phyloP scores from a whole-genome alignment of 2,888 invertebrate species.

The Synanthedon formicaeformis region DNA sequence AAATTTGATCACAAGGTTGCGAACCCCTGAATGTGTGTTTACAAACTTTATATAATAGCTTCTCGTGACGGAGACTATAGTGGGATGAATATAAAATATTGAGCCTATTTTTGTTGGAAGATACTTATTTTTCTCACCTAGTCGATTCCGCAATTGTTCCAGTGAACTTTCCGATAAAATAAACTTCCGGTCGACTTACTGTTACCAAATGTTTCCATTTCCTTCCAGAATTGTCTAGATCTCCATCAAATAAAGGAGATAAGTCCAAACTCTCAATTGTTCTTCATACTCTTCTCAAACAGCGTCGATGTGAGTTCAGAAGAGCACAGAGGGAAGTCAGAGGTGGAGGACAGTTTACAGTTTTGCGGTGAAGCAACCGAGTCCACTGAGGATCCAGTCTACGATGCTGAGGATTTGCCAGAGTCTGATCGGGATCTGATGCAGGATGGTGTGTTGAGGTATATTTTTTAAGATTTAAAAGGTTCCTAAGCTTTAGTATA shows the following conservation, averaged over 20 bases:
- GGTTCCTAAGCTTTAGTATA: neutral
- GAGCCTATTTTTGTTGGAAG: no score
- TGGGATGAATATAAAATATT: no score
- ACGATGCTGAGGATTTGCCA: constrained; percentile 29
- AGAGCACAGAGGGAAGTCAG: constrained; percentile 6
- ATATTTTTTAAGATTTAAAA: neutral
- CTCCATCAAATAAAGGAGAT: constrained; percentile 56
- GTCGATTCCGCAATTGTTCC: no score
- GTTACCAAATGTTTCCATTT: neutral
- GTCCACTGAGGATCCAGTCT: constrained; percentile 24
- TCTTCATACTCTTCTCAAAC: constrained; percentile 52
- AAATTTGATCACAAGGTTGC: no score
- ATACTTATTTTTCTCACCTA: no score
- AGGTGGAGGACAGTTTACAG: constrained; percentile 3
- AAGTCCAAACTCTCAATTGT: constrained; percentile 43
- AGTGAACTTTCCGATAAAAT: no score
- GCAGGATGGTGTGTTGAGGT: constrained; percentile 1
- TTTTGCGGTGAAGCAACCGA: constrained; percentile 28
- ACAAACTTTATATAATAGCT: no score
- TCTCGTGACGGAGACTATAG: no score
- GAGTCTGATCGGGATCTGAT: constrained; percentile 32
- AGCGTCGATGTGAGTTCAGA: constrained; percentile 18
- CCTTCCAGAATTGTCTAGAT: constrained; percentile 56
- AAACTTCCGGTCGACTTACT: no score
- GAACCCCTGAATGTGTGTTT: no score